A percentile compares a stretch with the other conserved stretches of the same genome.
Evolutionary conservation across 1,140 invertebrate genomes (phyloP).

Genomic region (Nasonia giraulti): DNA sequence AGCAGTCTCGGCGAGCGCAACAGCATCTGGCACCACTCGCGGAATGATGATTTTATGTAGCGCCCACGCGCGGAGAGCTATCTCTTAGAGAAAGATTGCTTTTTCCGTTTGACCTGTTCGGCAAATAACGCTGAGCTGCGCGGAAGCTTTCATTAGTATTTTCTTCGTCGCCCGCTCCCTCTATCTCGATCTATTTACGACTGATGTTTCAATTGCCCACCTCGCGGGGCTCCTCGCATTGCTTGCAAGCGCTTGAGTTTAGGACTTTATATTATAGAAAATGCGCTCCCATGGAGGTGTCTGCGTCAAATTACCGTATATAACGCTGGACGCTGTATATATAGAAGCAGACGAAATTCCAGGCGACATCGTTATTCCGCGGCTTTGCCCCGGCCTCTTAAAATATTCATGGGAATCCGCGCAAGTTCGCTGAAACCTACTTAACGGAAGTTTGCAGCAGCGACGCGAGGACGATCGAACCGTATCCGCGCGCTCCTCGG

Average conservation of each 20-base stretch:
- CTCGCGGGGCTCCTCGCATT: too few relatives aligned
- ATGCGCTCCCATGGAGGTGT: too few relatives aligned
- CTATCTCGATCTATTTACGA: slow-evolving; percentile 28
- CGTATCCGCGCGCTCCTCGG: too few relatives aligned
- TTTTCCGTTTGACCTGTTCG: slow-evolving; percentile 43
- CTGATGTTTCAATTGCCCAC: slow-evolving; percentile 30
- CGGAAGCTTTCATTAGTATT: slow-evolving; percentile 31
- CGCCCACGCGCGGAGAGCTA: not conserved
- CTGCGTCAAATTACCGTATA: too few relatives aligned
- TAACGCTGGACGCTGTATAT: too few relatives aligned
- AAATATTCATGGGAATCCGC: slow-evolving; percentile 15
- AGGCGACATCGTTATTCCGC: not conserved
- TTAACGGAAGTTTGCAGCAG: not conserved
- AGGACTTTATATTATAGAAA: too few relatives aligned
- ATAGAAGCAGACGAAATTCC: not conserved
- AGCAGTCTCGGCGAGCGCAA: not conserved
- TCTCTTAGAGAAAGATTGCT: slow-evolving; percentile 36
- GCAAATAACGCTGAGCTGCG: slow-evolving; percentile 21
- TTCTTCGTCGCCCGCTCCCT: not conserved
- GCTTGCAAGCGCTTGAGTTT: too few relatives aligned
- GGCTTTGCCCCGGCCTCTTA: not conserved
- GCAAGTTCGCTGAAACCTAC: not conserved
- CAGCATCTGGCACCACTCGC: not conserved
- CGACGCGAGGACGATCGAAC: not conserved
- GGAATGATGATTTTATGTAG: slow-evolving; percentile 43